Conservation (phyloP, 2,797 vertebrate genomes). For the Pampus argenteus region DNA sequence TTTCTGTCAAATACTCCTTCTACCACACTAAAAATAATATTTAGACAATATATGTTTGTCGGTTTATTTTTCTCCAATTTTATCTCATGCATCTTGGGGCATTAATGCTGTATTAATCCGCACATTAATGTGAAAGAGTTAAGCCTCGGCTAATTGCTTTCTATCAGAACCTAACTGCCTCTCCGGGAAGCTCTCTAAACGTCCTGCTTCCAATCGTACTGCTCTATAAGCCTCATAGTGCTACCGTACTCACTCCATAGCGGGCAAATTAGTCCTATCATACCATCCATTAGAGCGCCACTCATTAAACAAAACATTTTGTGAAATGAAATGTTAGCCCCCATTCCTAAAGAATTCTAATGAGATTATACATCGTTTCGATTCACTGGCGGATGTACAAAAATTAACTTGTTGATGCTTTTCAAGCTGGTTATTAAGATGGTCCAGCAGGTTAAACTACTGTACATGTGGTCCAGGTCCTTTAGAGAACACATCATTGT, state of each 20-base stretch:
- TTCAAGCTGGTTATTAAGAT: neutral
- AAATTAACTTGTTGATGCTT: neutral
- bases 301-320: neutral
- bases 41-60: neutral
- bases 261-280: slow-evolving; percentile 16
- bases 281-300: neutral
- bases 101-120: slow-evolving; percentile 42
- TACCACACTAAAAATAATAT: slow-evolving; percentile 1
- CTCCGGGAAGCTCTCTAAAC: slow-evolving; percentile 40
- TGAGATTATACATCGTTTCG: neutral
- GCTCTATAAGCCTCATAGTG: slow-evolving; percentile 13
- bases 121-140: slow-evolving; percentile 26
- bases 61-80: slow-evolving; percentile 33
- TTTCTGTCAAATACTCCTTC: neutral
- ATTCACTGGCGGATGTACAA: neutral
- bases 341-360: slow-evolving; percentile 1
- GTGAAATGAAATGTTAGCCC: slow-evolving; percentile 27
- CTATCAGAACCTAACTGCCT: slow-evolving; percentile 45
- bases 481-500: neutral
- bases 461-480: slow-evolving; percentile 8
- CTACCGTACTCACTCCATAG: neutral
- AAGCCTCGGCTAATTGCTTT: slow-evolving; percentile 54
- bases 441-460: slow-evolving; percentile 5
- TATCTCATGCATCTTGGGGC: slow-evolving; percentile 48
- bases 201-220: slow-evolving; percentile 17